These are phyloP conservation scores for Drosophila asahinai DNA, from an alignment of 1,140 invertebrate genomes.

Conservation along the genomic window DNA sequence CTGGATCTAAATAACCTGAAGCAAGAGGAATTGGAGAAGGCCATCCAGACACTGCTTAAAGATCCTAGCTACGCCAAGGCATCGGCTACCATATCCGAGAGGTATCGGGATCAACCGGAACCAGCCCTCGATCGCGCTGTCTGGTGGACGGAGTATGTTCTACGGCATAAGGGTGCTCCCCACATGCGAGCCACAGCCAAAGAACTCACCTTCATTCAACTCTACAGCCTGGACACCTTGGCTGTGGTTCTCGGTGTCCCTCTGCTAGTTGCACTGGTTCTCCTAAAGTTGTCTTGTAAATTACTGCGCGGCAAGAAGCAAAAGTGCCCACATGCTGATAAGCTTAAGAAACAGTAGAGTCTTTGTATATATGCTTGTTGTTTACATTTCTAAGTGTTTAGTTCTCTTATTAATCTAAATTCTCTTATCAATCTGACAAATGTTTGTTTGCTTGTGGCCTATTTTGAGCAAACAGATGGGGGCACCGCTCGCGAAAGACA, in stretches of 20 bases:
- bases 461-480: not conserved
- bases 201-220: constrained; percentile 82
- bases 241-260: constrained; percentile 46
- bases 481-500: not conserved
- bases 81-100: constrained; percentile 86
- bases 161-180: constrained; percentile 85
- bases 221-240: constrained; percentile 86
- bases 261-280: not conserved
- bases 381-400: not conserved
- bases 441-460: not conserved
- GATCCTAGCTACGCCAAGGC: constrained; percentile 81
- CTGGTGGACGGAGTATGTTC: constrained; percentile 90
- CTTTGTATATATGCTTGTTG: not conserved
- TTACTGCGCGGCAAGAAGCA: constrained; percentile 22
- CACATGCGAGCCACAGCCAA: constrained; percentile 60
- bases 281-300: constrained; percentile 26
- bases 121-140: constrained; percentile 88
- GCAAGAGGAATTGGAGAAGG: constrained; percentile 62
- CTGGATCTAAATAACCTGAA: constrained; percentile 83
- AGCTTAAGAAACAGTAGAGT: constrained; percentile 46
- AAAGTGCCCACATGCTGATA: constrained; percentile 16
- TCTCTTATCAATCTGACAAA: not conserved
- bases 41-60: constrained; percentile 77
- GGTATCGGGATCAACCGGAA: constrained; percentile 87
- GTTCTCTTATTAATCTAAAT: not conserved